These are phyloP conservation scores for Monopis laevigella DNA, from an alignment of 2,888 invertebrate species.

Conservation along the genomic window DNA sequence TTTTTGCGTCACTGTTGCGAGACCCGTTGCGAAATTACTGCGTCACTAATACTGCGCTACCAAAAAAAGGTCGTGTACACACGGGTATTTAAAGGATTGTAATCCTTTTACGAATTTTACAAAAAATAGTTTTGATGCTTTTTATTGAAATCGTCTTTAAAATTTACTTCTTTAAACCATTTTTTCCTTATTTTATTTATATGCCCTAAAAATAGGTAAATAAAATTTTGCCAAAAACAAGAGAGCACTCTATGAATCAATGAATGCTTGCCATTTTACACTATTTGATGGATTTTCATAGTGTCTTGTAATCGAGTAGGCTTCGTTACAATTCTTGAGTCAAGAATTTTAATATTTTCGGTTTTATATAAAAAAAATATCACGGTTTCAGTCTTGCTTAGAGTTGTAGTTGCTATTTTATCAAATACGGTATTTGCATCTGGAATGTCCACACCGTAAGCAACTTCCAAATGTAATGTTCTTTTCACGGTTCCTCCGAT, in stretches of 20 bases:
- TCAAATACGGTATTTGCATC: constrained; percentile 11
- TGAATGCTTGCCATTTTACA: not conserved
- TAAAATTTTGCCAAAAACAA: constrained; percentile 12
- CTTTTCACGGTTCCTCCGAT: constrained; percentile 10
- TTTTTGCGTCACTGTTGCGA: too few species aligned
- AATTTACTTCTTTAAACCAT: too few species aligned
- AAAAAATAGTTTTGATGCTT: too few species aligned
- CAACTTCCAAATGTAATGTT: constrained; percentile 1
- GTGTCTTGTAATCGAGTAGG: constrained; percentile 7
- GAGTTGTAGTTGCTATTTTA: too few species aligned
- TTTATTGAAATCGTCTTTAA: too few species aligned
- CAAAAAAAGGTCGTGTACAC: too few species aligned
- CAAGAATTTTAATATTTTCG: constrained; percentile 10
- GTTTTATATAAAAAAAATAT: constrained; percentile 3
- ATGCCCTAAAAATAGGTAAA: too few species aligned
- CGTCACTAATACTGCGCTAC: too few species aligned
- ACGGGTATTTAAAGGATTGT: too few species aligned
- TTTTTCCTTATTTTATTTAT: too few species aligned
- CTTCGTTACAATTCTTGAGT: constrained; percentile 1
- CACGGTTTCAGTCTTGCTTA: constrained; percentile 4
- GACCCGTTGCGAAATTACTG: too few species aligned
- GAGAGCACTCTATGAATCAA: constrained; percentile 3
- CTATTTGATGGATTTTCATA: constrained; percentile 11
- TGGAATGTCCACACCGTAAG: constrained; percentile 9
- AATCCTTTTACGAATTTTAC: too few species aligned